Conservation (phyloP, 2,888 invertebrate species). For the Cryptus viduatorius region DNA sequence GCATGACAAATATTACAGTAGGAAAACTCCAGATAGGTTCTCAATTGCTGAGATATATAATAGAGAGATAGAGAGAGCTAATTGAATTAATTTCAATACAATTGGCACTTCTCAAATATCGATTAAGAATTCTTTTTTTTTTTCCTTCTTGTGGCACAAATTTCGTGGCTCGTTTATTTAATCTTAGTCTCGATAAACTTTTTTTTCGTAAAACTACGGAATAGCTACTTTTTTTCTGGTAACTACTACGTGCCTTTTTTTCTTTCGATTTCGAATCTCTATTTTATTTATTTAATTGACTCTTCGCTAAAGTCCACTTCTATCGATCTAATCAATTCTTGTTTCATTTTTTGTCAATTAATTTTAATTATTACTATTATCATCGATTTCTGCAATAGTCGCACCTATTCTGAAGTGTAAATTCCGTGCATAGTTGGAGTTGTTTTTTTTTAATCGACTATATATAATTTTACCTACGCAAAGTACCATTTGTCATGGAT, state of each 20-base stretch:
- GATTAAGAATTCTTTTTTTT: conserved; percentile 25
- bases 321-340: conserved; percentile 38
- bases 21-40: conserved; percentile 58
- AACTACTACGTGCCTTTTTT: conserved; percentile 4
- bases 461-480: conserved; percentile 58
- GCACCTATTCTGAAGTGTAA: conserved; percentile 54
- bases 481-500: conserved; percentile 58
- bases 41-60: conserved; percentile 26
- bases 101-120: conserved; percentile 61
- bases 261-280: conserved; percentile 25
- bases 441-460: conserved; percentile 19
- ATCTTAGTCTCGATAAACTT: conserved; percentile 8
- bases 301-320: conserved; percentile 31
- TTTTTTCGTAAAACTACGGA: conserved; percentile 34
- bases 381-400: conserved; percentile 30
- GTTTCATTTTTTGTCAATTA: conserved; percentile 20
- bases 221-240: conserved; percentile 15
- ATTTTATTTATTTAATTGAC: conserved; percentile 56
- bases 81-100: conserved; percentile 50
- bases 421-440: conserved; percentile 54
- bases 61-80: conserved; percentile 20
- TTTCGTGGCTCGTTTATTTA: conserved; percentile 35
- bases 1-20: conserved; percentile 57
- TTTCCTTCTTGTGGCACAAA: conserved; percentile 58
- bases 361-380: not conserved